These are phyloP conservation scores for Nannoperca australis DNA, from an alignment of 2,797 vertebrate genomes.

Conservation along the genomic window DNA sequence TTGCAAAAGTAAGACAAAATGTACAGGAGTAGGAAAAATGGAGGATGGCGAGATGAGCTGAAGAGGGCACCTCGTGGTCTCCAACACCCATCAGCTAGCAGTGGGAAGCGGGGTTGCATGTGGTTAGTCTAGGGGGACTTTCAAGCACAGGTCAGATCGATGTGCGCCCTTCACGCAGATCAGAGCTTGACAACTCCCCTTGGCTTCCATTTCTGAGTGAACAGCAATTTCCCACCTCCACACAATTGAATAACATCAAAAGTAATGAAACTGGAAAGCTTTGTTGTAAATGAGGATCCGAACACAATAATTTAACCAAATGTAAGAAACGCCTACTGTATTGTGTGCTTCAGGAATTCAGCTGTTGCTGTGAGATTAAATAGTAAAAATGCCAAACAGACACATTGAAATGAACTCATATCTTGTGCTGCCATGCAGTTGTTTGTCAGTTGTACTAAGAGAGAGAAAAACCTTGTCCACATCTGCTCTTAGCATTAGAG, in stretches of 20 bases:
- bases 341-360: conserved; percentile 14
- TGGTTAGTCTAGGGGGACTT: conserved; percentile 66
- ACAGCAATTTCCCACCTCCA: conserved; percentile 78
- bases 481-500: conserved; percentile 29
- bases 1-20: conserved; percentile 61
- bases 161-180: conserved; percentile 74
- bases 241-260: conserved; percentile 76
- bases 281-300: conserved; percentile 60
- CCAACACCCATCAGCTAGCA: conserved; percentile 69
- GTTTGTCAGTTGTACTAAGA: background rate
- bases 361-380: background rate
- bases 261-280: conserved; percentile 51
- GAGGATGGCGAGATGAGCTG: conserved; percentile 56
- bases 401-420: background rate
- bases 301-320: conserved; percentile 49
- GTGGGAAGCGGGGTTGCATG: conserved; percentile 71
- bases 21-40: conserved; percentile 41
- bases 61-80: conserved; percentile 69
- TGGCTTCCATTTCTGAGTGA: conserved; percentile 78
- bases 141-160: conserved; percentile 75
- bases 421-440: background rate
- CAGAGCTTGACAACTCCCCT: conserved; percentile 80
- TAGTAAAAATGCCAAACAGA: background rate
- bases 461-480: conserved; percentile 9
- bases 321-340: background rate